Base-by-base conservation (phyloP, 2,797 vertebrate genomes). In the Otolemur crassicaudatus region DNA sequence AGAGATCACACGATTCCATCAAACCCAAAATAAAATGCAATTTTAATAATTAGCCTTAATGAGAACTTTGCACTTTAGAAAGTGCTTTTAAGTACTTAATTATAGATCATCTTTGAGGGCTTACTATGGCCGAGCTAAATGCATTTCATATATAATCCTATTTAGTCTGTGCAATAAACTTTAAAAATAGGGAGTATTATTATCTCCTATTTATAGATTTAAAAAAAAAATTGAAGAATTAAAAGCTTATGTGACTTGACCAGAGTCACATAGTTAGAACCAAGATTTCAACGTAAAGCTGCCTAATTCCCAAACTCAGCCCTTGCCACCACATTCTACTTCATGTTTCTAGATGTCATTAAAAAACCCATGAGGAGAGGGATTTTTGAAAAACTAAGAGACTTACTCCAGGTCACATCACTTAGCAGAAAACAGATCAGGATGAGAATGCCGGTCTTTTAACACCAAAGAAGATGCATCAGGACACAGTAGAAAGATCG, bases 31-130 rank as follows among this genome's bases (percentile, higher is more conserved):
- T 75, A 95, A 93, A 85, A 91, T 67, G 37, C 22, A 63, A 46
- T 85, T 96, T 87, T 43, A 96, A 65, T 60, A 84, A 93, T 87
- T 91, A 58, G 11, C 58, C 90, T 96, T 93, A 95, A 73, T 92
- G 79, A 93, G 43, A 94, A 90, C 73, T 92, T 93, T 43, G 19
- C 17, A 20, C 40, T 91, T 87, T 82, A 43, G 23, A 93, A 92
- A 95, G 77, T 87, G 40, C 34, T 94, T 90, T 96, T 87, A 93
- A 93, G 84, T 83, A 61, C 7, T 16, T 29, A 85, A 70, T 65
- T 96, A 31, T 79, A 90, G 61, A 58, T 87, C 46, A 77, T 90
- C 49, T 87, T 82, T 58, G 34, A 94, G 46, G 67, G 29, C 40
- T 94, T 60, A 43, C 65, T 67, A 61, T 72, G 72, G 25, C 61